Evolutionary conservation across 2,888 invertebrate genomes (phyloP), one percentile per base, ranked within the genome.

Genomic region (Brachypalpus laphriformis): DNA sequence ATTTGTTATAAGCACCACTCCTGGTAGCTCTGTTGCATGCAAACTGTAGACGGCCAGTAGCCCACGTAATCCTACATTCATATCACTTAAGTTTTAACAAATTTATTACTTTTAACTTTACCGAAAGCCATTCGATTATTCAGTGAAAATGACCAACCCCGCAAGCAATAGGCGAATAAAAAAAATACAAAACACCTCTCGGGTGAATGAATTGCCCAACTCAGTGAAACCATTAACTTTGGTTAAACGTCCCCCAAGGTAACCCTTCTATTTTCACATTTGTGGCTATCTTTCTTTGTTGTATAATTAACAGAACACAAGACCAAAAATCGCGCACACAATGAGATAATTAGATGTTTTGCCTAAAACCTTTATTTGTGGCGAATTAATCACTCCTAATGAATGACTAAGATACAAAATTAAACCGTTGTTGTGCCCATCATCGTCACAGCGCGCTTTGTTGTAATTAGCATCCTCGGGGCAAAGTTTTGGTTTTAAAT

Each of bases 301-400:
- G 20, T 47, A 47, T 47, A 47, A 47, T 47, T 47, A 47, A 47
- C 47, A 18, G 14, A 42, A 42, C 31, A 42, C 47, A 66, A 22
- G 1, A 51, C 40, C 28, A 54, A 51, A 25, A 66, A 45, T 54
- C 34, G 47, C 65, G 22, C 40, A 56, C 47, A 65, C 56, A 77
- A 82, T 68, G 47, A 63, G 66, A 56, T 72, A 78, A 83, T 83
- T 78, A 83, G 72, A 68, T 56, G 61, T 61, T 78, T 63, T 72
- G 66, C 25, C 49, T 72, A 78, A 78, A 45, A 78, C 56, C 61
- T 34, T 77, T 66, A 68, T 63, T 77, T 56, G 61, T 68, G 59
- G 54, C 37, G 63, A 68, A 78, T 82, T 74, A 83, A 82, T 82
- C 77, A 82, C 40, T 61, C 31, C 66, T 82, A 77, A 83, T 78